Evolutionary conservation across 2,113 vertebrate genomes (phyloP), one percentile per base, ranked within the genome.

Genomic region (Eurystomus gularis): DNA sequence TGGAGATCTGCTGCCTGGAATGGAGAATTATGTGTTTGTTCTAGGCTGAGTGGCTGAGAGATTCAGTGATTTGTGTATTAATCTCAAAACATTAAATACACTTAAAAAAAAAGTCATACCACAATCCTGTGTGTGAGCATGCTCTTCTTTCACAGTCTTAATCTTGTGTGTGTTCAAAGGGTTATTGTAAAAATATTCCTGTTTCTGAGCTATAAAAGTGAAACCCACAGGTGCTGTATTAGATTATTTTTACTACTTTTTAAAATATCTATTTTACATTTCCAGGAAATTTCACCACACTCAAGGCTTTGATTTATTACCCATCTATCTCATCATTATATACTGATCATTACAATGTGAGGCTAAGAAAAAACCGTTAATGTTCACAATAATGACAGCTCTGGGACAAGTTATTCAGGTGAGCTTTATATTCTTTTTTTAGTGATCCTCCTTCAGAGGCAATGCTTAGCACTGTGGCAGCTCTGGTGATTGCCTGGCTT

Each of bases 141-240:
- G 80, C 81, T 95, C 68, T 90, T 85, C 37, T 64, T 86, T 95
- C 35, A 40, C 28, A 83, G n/a, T 4, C 42, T 82, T 81, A 96
- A 89, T 60, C 26, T 73, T 48, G 29, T 39, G 46, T 83, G 73
- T 92, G 57, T 81, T 93, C 28, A 44, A 76, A 81, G 57, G 68
- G 25, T 12, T 25, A 75, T 73, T 42, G 49, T 31, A 95, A 94
- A 96, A 93, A 84, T 68, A 93, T 33, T 87, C 54, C 72, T 85
- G 16, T 42, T 93, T 78, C 48, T 54, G 44, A 70, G 24, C 20
- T 72, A 40, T 14, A 49, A 71, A 93, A 95, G 5, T 35, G 25
- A 82, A 61, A 52, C 11, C n/a, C 44, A 65, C 31, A 21, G 17
- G 23, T 58, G 16, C 3, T 46, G 11, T n/a, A 23, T 8, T 57